Base-by-base conservation (phyloP, 2,888 invertebrate species). In the Hirtodrosophila duncani region DNA sequence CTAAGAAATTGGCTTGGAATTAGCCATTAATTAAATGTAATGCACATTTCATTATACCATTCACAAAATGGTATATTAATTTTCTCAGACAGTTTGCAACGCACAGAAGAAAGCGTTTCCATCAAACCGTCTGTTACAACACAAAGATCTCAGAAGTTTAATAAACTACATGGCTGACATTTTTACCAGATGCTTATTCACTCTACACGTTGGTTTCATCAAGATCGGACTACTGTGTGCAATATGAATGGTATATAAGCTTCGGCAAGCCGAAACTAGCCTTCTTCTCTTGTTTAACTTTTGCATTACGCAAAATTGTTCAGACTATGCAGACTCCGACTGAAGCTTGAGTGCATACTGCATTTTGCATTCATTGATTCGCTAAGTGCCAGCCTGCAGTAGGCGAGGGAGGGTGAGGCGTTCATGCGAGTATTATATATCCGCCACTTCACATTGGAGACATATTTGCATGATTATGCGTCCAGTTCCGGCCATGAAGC, bases 381-480 rank as follows among this genome's bases (percentile, higher is more conserved):
- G 18, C 24, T 13, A 9, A 10, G 7, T 29, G 16, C 24, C 20
- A 11, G 17, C 17, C 36, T 11, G 33, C 11, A n/a, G 24, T n/a
- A 11, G 8, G 11, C 31, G 24, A 27, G 2, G 8, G 9, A 2
- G 13, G 7, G 1, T 37, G 17, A 16, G 58, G 21, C 7, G 17
- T 9, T 14, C 50, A 41, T 52, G 39, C 51, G 51, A 9, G 11
- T 24, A 18, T 13, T 13, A n/a, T 10, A 38, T 58, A 61, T 69
- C 48, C 48, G 74, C 67, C 61, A 74, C 69, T 65, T 68, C 66
- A 69, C 58, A 69, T 61, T 51, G 31, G 44, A 63, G 53, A 67
- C 62, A 67, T 56, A 70, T 70, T 74, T 67, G 67, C 70, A 70
- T 75, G 63, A 75, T 70, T 78, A 75, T 67, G 75, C 65, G 48